These are phyloP conservation scores for Atethmia centrago DNA, from an alignment of 2,888 invertebrate genomes.

Conservation along the genomic window DNA sequence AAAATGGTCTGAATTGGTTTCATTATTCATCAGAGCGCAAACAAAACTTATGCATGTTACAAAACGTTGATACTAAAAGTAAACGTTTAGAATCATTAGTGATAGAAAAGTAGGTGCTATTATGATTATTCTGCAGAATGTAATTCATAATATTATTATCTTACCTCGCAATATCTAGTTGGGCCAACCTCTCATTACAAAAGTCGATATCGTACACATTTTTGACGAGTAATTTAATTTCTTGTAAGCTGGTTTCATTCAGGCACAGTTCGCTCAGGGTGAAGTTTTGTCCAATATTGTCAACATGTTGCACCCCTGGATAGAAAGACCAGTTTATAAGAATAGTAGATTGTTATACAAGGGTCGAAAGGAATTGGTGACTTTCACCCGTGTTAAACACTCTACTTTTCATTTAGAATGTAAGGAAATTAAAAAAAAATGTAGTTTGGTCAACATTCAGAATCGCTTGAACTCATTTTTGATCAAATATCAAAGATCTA, in stretches of 20 bases:
- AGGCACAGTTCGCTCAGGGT: slow-evolving; percentile 56
- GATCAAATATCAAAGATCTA: too few relatives aligned
- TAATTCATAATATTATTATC: not conserved
- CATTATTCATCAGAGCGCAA: not conserved
- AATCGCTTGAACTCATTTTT: too few relatives aligned
- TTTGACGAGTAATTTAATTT: slow-evolving; percentile 69
- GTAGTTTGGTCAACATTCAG: too few relatives aligned
- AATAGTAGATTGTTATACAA: too few relatives aligned
- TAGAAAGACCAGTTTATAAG: slow-evolving; percentile 8
- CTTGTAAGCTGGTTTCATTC: slow-evolving; percentile 67
- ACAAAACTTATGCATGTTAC: not conserved
- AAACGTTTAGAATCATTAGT: not conserved
- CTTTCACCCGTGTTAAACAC: too few relatives aligned
- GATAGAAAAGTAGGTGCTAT: not conserved
- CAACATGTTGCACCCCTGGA: slow-evolving; percentile 49
- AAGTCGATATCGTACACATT: slow-evolving; percentile 62
- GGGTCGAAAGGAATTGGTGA: too few relatives aligned
- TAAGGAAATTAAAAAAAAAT: too few relatives aligned
- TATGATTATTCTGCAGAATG: not conserved
- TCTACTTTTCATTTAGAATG: too few relatives aligned
- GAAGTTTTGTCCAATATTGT: slow-evolving; percentile 27
- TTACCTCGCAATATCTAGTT: slow-evolving; percentile 67
- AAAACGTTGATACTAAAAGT: not conserved
- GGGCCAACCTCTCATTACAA: slow-evolving; percentile 61
- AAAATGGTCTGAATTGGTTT: not conserved